Base-by-base conservation (phyloP, 2,888 invertebrate genomes). In the Keiferia lycopersicella region DNA sequence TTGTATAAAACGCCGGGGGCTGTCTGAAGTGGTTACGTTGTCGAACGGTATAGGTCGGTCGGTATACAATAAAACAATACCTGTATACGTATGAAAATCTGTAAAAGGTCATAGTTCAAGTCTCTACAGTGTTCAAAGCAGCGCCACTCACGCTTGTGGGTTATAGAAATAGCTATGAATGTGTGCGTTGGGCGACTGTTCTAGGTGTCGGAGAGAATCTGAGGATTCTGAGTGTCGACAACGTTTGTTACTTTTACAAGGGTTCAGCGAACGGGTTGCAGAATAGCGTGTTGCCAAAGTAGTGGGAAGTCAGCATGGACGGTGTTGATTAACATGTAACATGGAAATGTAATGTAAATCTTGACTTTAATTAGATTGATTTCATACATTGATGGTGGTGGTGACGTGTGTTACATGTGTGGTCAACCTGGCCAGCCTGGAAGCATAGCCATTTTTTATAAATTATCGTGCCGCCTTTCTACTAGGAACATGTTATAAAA, bases 51-150 rank as follows among this genome's bases (percentile, higher is more conserved):
- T 34, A 34, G 34, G 34, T 34, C 34, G 34, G 34, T 66, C 56
- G 64, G 61, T 73, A 73, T 72, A 75, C 22, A 78, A 77, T 45
- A 45, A 45, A 41, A 45, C 16, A 45, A 45, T 79, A 79, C 79
- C 71, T 77, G 78, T 74, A 74, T 66, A 68, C 26, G 16, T 30
- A 56, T 34, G 56, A 34, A 56, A 56, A 56, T 56, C 56, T 72
- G 69, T 67, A 71, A 87, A 88, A 88, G 86, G 88, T 87, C 85
- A 84, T 65, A 84, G 88, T 80, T 88, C 82, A 83, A 77, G 76
- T 77, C 80, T 74, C 67, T 74, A 73, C 69, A 77, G 84, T 81
- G 84, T 67, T n/a, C 34, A 34, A 7, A 26, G 4, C 1, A 18
- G n/a, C n/a, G 56, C 11, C 16, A 56, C 56, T 34, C 34, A 16